Percentiles rank a stretch among this genome's conserved stretches.
Evolutionary conservation across 2,113 vertebrate species (phyloP).

Genomic region (Triplophysa siluroides): DNA sequence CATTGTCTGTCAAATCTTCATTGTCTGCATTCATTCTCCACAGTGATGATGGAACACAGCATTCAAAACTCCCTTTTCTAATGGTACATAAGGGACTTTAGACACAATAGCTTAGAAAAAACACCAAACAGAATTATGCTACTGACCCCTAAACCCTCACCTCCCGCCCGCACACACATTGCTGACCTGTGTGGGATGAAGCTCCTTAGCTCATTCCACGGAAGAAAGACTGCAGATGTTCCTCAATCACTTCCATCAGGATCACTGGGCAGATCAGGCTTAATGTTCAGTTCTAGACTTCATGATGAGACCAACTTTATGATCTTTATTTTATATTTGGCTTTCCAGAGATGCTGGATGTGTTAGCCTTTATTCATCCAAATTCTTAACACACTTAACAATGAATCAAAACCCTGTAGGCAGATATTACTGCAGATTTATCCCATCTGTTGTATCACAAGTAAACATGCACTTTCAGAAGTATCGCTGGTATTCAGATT

Average conservation of each 20-base stretch:
- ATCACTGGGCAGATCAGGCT: conserved; percentile 9
- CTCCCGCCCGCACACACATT: conserved; percentile 42
- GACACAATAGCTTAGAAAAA: conserved; percentile 54
- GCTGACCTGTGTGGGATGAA: conserved; percentile 51
- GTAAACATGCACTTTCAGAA: too few relatives aligned
- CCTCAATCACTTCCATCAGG: conserved; percentile 51
- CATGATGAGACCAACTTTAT: neutral
- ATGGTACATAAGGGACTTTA: conserved; percentile 45
- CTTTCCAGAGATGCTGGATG: too few relatives aligned
- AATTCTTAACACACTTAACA: too few relatives aligned
- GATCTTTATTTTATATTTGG: neutral
- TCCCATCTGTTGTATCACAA: too few relatives aligned
- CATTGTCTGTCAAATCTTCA: conserved; percentile 37
- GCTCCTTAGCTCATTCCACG: conserved; percentile 31
- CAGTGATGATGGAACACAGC: conserved; percentile 52
- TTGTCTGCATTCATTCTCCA: conserved; percentile 40
- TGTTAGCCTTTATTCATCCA: too few relatives aligned
- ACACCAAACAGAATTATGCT: conserved; percentile 47
- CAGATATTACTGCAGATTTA: too few relatives aligned
- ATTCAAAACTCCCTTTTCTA: conserved; percentile 53
- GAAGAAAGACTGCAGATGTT: conserved; percentile 52
- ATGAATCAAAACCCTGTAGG: too few relatives aligned
- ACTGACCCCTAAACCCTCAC: conserved; percentile 43
- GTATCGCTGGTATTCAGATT: too few relatives aligned
- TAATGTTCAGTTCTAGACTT: neutral